phyloP scores from a whole-genome alignment of 2,888 invertebrate species.

The Drosophila tripunctata region DNA sequence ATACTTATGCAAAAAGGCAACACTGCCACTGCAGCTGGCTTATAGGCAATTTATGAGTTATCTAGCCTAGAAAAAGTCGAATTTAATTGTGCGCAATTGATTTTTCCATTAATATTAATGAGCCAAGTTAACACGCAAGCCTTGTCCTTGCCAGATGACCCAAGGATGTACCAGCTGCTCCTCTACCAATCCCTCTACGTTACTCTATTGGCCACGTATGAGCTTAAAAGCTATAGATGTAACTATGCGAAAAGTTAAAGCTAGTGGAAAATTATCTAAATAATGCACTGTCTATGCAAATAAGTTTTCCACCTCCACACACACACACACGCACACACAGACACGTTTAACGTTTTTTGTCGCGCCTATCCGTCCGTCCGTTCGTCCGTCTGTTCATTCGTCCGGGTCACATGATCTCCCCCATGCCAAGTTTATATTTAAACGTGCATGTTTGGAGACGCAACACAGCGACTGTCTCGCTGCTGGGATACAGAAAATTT shows the following conservation, averaged over 20 bases:
- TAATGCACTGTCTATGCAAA: conserved; percentile 22
- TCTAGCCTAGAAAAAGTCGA: neutral
- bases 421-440: conserved; percentile 78
- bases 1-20: too few species aligned
- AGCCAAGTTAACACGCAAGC: conserved; percentile 46
- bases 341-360: neutral
- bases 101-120: conserved; percentile 74
- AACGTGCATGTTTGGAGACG: conserved; percentile 61
- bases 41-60: conserved; percentile 3
- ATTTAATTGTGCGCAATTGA: conserved; percentile 62
- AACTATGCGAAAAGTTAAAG: neutral
- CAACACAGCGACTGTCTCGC: conserved; percentile 29
- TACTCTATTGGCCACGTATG: neutral
- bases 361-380: neutral
- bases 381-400: neutral
- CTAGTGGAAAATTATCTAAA: neutral
- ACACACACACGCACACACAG: neutral
- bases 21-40: conserved; percentile 18
- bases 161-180: conserved; percentile 40
- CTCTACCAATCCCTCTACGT: neutral
- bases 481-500: conserved; percentile 34
- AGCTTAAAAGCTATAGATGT: neutral
- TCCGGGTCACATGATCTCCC: conserved; percentile 69
- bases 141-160: conserved; percentile 56
- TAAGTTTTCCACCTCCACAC: neutral